Conservation (phyloP, 1,140 invertebrate species). For the Bilobella aurantiaca region DNA sequence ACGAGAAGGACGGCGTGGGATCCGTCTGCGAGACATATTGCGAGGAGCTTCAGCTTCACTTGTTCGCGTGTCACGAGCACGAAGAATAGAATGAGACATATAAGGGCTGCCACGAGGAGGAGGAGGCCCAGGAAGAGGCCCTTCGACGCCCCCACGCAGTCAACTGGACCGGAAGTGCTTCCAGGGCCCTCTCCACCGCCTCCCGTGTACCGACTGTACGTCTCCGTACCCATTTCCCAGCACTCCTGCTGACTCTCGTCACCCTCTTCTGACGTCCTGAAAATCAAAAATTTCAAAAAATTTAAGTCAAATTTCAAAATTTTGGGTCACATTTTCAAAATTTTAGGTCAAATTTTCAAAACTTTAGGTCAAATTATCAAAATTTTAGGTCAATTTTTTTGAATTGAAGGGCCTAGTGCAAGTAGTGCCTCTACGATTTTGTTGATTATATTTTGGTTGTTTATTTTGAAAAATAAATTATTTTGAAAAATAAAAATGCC, state of each 20-base stretch:
- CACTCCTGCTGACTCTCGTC: slow-evolving; percentile 34
- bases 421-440: too few relatives aligned
- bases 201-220: slow-evolving; percentile 31
- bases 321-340: neutral
- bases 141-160: slow-evolving; percentile 84
- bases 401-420: too few relatives aligned
- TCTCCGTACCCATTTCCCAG: slow-evolving; percentile 34
- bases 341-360: too few relatives aligned
- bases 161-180: slow-evolving; percentile 53
- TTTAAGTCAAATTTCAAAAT: neutral
- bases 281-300: too few relatives aligned
- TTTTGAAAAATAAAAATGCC: too few relatives aligned
- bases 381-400: too few relatives aligned
- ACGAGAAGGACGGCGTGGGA: slow-evolving; percentile 79
- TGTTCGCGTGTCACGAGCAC: slow-evolving; percentile 61
- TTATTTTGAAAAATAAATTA: too few relatives aligned
- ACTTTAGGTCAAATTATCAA: too few relatives aligned
- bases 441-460: too few relatives aligned
- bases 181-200: slow-evolving; percentile 22
- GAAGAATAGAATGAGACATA: slow-evolving; percentile 88
- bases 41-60: slow-evolving; percentile 43
- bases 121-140: slow-evolving; percentile 87
- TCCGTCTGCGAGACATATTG: slow-evolving; percentile 79
- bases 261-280: slow-evolving; percentile 30
- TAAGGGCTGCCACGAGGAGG: slow-evolving; percentile 76